phyloP scores from a whole-genome alignment of 2,888 invertebrate species.

The Labia minor region DNA sequence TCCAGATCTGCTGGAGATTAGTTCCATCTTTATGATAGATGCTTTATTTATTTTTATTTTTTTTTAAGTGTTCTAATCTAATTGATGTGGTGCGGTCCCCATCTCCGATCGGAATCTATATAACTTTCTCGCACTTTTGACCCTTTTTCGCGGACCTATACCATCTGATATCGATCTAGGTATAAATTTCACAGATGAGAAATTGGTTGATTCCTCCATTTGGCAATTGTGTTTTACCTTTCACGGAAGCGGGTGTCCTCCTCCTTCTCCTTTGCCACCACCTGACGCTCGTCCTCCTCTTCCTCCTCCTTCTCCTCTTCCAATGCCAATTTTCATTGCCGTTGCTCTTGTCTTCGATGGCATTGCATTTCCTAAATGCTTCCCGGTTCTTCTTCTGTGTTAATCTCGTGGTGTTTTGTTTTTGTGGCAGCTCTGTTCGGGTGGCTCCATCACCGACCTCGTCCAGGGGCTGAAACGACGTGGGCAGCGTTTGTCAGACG shows the following conservation, averaged over 20 bases:
- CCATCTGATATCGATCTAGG: neutral
- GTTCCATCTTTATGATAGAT: too few relatives aligned
- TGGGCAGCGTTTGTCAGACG: conserved; percentile 51
- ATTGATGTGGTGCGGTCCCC: too few relatives aligned
- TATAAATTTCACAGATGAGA: neutral
- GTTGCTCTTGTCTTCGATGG: neutral
- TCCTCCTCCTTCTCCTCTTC: too few relatives aligned
- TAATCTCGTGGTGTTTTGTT: neutral
- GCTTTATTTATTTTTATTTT: too few relatives aligned
- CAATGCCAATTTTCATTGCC: neutral
- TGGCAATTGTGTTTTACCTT: neutral
- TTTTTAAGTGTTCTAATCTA: too few relatives aligned
- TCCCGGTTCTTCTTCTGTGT: neutral
- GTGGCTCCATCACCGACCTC: conserved; percentile 69
- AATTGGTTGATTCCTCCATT: neutral
- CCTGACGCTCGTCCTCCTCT: neutral
- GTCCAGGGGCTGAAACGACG: conserved; percentile 57
- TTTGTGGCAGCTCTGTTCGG: conserved; percentile 59
- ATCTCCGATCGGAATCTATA: too few relatives aligned
- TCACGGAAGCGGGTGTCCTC: neutral
- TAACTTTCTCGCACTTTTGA: too few relatives aligned
- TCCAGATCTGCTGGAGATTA: too few relatives aligned
- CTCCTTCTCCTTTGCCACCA: too few relatives aligned
- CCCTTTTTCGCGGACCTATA: too few relatives aligned
- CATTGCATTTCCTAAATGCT: neutral